Evolutionary conservation across 2,888 invertebrate species (phyloP).

Genomic region (Ditula angustiorana): DNA sequence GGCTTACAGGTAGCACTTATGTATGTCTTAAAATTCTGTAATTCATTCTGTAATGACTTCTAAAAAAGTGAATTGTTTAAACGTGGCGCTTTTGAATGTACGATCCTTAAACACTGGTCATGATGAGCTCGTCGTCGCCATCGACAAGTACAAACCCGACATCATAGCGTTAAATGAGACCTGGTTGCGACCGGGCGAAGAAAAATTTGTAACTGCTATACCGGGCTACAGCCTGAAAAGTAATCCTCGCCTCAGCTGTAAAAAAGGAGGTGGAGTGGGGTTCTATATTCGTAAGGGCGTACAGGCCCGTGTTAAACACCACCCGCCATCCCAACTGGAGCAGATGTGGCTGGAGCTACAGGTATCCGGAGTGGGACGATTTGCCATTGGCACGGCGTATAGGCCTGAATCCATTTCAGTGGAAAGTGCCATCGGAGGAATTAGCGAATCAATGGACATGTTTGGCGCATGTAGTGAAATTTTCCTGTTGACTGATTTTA

Average conservation of each 20-base stretch:
- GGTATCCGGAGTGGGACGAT: not conserved
- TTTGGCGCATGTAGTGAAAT: not conserved
- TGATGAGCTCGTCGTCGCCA: not conserved
- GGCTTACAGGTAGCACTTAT: not conserved
- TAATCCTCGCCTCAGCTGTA: not conserved
- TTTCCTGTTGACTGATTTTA: not conserved
- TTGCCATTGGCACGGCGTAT: slow-evolving; percentile 8
- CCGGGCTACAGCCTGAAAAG: not conserved
- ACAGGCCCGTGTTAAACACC: not conserved
- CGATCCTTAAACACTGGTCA: slow-evolving; percentile 2
- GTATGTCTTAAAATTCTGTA: not conserved
- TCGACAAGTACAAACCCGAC: not conserved
- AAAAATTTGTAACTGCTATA: not conserved
- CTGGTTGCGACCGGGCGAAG: not conserved
- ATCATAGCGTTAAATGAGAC: slow-evolving; percentile 18
- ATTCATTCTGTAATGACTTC: not conserved
- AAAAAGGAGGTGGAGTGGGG: slow-evolving; percentile 2
- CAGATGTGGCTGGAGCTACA: slow-evolving; percentile 4
- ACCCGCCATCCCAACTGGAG: not conserved
- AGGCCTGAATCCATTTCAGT: slow-evolving; percentile 1
- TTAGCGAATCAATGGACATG: not conserved
- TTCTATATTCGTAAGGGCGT: not conserved
- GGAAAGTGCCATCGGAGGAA: not conserved
- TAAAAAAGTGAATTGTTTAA: slow-evolving; percentile 2
- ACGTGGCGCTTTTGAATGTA: not conserved